These are phyloP conservation scores for Pilophorus perplexus DNA, from an alignment of 2,888 invertebrate genomes.

Conservation along the genomic window DNA sequence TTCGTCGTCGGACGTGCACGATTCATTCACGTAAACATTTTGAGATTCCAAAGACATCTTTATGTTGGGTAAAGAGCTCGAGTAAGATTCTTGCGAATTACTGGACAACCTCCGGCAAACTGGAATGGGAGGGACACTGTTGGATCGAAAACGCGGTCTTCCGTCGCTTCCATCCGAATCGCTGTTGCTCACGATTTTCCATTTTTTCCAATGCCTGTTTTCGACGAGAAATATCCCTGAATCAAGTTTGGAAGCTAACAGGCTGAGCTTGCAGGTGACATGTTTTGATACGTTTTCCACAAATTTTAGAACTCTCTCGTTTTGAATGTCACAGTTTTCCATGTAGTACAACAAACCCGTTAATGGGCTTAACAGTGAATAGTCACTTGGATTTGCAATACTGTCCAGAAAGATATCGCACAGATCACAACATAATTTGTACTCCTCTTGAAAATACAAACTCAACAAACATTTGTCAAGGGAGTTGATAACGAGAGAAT, in stretches of 20 bases:
- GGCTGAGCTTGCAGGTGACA: conserved; percentile 51
- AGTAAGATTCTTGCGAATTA: not conserved
- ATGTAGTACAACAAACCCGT: conserved; percentile 54
- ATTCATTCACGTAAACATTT: conserved; percentile 23
- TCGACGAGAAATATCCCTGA: conserved; percentile 61
- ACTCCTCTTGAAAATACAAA: conserved; percentile 62
- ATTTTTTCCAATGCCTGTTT: conserved; percentile 50
- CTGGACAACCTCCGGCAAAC: not conserved
- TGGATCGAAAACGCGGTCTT: conserved; percentile 20
- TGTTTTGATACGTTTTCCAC: conserved; percentile 55
- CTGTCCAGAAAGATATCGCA: conserved; percentile 59
- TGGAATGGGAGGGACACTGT: conserved; percentile 14
- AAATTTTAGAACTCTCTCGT: conserved; percentile 52
- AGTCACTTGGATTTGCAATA: conserved; percentile 53
- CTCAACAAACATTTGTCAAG: conserved; percentile 63
- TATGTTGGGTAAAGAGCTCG: conserved; percentile 25
- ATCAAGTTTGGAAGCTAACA: conserved; percentile 56
- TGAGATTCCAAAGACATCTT: conserved; percentile 24
- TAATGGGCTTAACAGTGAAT: conserved; percentile 58
- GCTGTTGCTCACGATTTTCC: conserved; percentile 48
- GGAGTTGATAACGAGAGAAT: conserved; percentile 59
- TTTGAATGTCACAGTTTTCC: conserved; percentile 45
- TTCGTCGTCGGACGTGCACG: conserved; percentile 33
- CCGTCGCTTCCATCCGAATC: not conserved
- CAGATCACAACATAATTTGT: conserved; percentile 60